Percentiles rank a stretch among this genome's conserved stretches.
These are phyloP conservation scores for Scaptomyza caliginosa DNA, from an alignment of 2,888 invertebrate genomes.

Conservation along the genomic window DNA sequence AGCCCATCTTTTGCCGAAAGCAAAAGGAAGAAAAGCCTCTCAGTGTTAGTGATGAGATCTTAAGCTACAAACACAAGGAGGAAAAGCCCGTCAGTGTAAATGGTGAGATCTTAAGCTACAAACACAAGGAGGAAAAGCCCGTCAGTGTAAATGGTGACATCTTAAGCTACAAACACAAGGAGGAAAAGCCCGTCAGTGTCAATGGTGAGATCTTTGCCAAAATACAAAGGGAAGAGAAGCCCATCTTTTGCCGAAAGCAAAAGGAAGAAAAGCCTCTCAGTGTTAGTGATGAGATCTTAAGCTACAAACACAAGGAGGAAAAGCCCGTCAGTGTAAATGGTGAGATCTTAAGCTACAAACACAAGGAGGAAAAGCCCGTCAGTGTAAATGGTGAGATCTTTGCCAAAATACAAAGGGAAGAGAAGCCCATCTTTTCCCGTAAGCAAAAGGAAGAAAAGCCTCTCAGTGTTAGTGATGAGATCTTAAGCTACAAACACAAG, in stretches of 20 bases:
- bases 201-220: background rate
- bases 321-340: too few relatives aligned
- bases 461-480: too few relatives aligned
- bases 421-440: background rate
- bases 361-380: background rate
- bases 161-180: background rate
- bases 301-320: background rate
- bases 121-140: constrained; percentile 13
- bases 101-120: background rate
- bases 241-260: background rate
- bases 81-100: background rate
- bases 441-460: background rate
- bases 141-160: background rate
- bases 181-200: constrained; percentile 2
- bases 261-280: constrained; percentile 13
- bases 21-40: background rate
- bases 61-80: background rate
- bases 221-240: constrained; percentile 6
- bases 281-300: background rate
- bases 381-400: background rate
- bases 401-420: background rate
- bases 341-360: background rate
- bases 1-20: background rate
- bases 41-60: background rate
- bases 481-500: background rate